A percentile compares a stretch with the other conserved stretches of the same genome.
Conservation (phyloP, 2,113 vertebrate species). For the Crotalus helleri region DNA sequence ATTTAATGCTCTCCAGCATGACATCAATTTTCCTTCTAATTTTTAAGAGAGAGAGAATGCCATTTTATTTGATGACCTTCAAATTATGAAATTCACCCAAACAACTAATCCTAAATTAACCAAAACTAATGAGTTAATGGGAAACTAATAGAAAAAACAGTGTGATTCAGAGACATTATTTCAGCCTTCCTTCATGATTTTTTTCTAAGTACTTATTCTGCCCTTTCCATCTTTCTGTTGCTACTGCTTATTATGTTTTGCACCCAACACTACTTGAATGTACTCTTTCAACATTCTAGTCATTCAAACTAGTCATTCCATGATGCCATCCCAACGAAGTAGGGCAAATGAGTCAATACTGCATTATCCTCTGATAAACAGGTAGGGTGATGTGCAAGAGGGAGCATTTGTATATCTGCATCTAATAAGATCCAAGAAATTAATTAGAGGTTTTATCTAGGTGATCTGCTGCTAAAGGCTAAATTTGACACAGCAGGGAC, state of each 20-base stretch:
- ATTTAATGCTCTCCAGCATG: constrained; percentile 19
- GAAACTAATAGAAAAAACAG: not conserved
- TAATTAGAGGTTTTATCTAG: not conserved
- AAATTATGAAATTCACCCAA: constrained; percentile 32
- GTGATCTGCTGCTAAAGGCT: not conserved
- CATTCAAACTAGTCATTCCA: not conserved
- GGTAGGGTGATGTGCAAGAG: not conserved
- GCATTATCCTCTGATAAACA: not conserved
- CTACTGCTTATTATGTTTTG: not conserved
- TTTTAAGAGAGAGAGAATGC: constrained; percentile 19
- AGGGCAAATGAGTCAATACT: not conserved
- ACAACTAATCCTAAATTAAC: not conserved
- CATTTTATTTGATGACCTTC: not conserved
- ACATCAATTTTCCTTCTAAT: constrained; percentile 28
- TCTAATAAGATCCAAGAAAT: not conserved
- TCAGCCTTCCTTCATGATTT: not conserved
- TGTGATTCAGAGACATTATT: not conserved
- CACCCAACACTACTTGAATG: not conserved
- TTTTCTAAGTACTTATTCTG: not conserved
- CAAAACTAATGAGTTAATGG: not conserved
- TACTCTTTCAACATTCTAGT: not conserved
- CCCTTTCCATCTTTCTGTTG: not conserved
- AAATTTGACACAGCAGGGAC: not conserved
- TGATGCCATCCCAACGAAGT: not conserved
- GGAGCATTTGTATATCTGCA: not conserved